These are phyloP conservation scores for Helarctos malayanus DNA, from an alignment of 2,797 vertebrate species.

Conservation along the genomic window DNA sequence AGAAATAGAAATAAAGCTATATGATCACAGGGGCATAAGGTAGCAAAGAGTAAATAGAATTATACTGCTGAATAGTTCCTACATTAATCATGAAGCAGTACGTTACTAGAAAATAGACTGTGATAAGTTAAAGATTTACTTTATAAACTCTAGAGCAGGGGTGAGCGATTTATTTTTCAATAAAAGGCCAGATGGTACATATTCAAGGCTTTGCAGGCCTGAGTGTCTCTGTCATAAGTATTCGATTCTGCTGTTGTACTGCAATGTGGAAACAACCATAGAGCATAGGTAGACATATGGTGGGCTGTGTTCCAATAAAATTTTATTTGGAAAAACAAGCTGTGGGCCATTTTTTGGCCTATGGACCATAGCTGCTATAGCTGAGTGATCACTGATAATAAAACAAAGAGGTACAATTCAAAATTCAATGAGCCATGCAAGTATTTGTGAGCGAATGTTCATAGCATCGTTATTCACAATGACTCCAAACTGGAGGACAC, in stretches of 20 bases:
- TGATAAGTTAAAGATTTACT: background rate
- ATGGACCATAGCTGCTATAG: background rate
- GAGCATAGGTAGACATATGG: background rate
- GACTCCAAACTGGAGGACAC: background rate
- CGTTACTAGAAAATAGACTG: background rate
- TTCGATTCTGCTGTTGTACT: too few species aligned
- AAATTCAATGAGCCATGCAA: background rate
- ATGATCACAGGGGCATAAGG: background rate
- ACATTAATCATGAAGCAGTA: background rate
- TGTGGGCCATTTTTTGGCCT: background rate
- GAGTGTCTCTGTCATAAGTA: background rate
- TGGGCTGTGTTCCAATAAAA: background rate
- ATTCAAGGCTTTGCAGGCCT: background rate
- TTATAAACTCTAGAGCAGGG: background rate
- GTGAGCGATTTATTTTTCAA: background rate
- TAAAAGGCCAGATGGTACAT: background rate
- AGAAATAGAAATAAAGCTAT: background rate
- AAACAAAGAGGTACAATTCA: background rate
- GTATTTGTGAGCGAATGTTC: background rate
- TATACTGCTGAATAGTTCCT: background rate
- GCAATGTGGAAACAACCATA: background rate
- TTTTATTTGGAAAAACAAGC: background rate
- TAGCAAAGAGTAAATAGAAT: background rate
- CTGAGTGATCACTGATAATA: background rate
- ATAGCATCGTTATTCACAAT: background rate